A percentile compares a stretch with the other conserved stretches of the same genome.
phyloP scores from a whole-genome alignment of 2,113 vertebrate genomes.

The Furnarius figulus region DNA sequence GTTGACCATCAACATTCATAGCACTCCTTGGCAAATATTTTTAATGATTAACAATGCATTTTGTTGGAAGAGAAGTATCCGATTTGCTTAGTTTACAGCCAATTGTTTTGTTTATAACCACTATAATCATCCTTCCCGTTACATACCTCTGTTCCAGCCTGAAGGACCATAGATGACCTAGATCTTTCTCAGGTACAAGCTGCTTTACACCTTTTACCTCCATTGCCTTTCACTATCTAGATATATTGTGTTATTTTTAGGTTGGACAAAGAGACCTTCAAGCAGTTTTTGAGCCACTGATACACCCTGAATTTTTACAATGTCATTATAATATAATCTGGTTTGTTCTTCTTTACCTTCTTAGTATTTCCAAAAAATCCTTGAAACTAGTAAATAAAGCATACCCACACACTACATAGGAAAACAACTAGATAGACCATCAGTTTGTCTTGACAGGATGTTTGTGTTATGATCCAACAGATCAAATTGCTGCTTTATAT shows the following conservation, averaged over 20 bases:
- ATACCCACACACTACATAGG: neutral
- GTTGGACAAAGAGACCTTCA: neutral
- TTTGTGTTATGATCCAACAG: constrained; percentile 12
- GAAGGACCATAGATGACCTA: neutral
- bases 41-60: neutral
- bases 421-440: neutral
- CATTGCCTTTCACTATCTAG: neutral
- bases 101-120: neutral
- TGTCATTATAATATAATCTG: neutral
- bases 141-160: neutral
- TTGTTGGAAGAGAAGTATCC: neutral
- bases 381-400: neutral
- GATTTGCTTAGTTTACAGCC: neutral
- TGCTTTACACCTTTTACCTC: neutral
- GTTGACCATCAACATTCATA: neutral
- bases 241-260: neutral
- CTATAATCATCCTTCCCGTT: neutral
- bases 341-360: neutral
- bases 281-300: neutral
- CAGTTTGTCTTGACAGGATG: constrained; percentile 27
- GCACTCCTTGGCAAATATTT: neutral
- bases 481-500: constrained; percentile 2
- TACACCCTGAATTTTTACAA: neutral
- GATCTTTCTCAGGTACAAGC: neutral
- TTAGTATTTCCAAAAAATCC: neutral